Evolutionary conservation across 64 coral and sea anemone genomes (phyloP), one percentile per base, ranked within the genome.

Genomic region (Stichodactyla mertensii): DNA sequence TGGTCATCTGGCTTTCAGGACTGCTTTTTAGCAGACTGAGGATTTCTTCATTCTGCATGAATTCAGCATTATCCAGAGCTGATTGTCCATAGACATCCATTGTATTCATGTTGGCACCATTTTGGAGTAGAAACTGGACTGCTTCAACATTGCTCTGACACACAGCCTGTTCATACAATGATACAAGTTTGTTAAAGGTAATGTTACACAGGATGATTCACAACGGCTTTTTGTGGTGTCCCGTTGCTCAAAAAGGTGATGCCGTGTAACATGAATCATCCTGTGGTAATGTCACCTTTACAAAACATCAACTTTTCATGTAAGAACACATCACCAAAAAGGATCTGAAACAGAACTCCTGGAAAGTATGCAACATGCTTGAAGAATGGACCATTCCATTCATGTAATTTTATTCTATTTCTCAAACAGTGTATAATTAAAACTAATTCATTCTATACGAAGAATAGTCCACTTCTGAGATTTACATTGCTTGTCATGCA

Each of bases 121-220:
- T 82, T 18, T 80, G 45, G 53, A 92, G 27, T 51, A 92, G 85
- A 61, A 92, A 87, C 64, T 83, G 69, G 8, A 92, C 90, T 4
- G 90, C 54, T 10, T 92, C 80, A 36, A 92, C 19, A 52, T 92
- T 92, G 80, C 82, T 80, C 14, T 77, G 74, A 87, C 90, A 92
- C 15, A 92, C 90, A 18, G 90, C 90, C 90, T 92, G 82, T 45
- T 45, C 36, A 45, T 45, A 20, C 11, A 11, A 74, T 28, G 26
- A 31, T 10, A 74, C 69, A 74, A 26, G 10, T 6, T 45, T 45
- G 36, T 45, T 45, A 45, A 45, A 45, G 1, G 36, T 45, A 45
- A 45, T 45, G 36, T 45, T 45, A 45, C 36, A 45, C 36, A 45
- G 36, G 36, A 45, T 45, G 36, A 45, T 45, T 45, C 36, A 45